Evolutionary conservation across 2,113 vertebrate genomes (phyloP), one percentile per base, ranked within the genome.

Genomic region (Australoheros scitulus): DNA sequence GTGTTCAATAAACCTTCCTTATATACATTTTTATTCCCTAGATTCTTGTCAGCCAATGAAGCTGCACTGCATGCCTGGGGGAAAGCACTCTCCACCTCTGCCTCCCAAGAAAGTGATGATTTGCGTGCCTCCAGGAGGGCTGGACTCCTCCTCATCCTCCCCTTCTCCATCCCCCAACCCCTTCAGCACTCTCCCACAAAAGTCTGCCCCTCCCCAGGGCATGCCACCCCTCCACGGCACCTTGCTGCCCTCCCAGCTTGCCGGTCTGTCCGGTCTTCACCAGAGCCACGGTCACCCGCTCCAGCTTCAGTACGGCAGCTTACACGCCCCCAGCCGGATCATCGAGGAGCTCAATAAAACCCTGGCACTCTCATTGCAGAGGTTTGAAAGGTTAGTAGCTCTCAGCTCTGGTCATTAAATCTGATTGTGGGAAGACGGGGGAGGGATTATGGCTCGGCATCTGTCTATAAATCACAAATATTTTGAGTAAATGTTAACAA

Each of bases 21-120:
- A 17, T 36, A 4, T 7, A 2, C 13, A 50, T 38, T 76, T 63
- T 22, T 34, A 41, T 26, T 61, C 22, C 84, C 32, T 92, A 99
- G 98, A 99, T 96, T 96, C 97, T 92, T 97, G 97, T 76, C 97
- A 97, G 96, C 95, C 97, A 88, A 94, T 98, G 96, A 99, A 99
- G 96, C 96, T 99, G 95, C 97, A 97, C 96, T 98, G 96, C 93
- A 96, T 98, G 96, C 97, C 91, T 3, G 93, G 97, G 86, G 96
- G 97, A 85, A 99, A 98, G 95, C 96, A 97, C 95, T 99, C 98
- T 72, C 98, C 98, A 91, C 98, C 98, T 79, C 97, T 99, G 95
- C 98, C 98, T 94, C 98, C 98, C 94, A 99, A 99, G 96, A 99
- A 99, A 96, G 97, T 99, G 93, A 97, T 99, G 98, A 98, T 99